Evolutionary conservation across 2,113 vertebrate genomes (phyloP).

Genomic region (Colaptes auratus): DNA sequence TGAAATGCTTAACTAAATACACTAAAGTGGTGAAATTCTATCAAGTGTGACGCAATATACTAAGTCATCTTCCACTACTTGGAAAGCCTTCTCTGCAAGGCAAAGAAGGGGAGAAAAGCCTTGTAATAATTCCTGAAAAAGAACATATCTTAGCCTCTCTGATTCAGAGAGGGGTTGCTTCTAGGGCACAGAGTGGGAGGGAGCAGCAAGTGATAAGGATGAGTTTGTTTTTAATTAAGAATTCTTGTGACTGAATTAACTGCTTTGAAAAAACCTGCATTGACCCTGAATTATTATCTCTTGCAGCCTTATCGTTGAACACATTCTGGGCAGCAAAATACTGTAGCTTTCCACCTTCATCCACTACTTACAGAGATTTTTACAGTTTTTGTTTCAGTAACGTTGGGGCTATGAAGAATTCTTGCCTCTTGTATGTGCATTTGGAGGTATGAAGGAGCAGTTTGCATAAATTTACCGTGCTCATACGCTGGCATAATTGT

Average conservation of each 20-base stretch:
- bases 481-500: conserved; percentile 56
- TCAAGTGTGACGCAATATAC: neutral
- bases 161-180: neutral
- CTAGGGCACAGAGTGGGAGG: neutral
- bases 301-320: conserved; percentile 83
- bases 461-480: conserved; percentile 64
- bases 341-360: conserved; percentile 75
- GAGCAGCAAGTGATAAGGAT: neutral
- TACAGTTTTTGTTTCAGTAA: conserved; percentile 72
- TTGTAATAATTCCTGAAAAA: neutral
- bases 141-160: neutral
- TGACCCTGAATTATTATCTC: conserved; percentile 58
- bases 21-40: rapidly evolving
- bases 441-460: conserved; percentile 72
- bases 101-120: neutral
- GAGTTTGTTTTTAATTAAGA: neutral
- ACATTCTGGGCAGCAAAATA: conserved; percentile 69
- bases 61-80: neutral
- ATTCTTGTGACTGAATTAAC: neutral
- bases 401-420: conserved; percentile 69
- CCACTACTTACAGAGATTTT: conserved; percentile 73
- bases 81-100: neutral
- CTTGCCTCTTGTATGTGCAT: conserved; percentile 67
- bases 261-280: neutral
- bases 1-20: neutral